A percentile compares a stretch with the other conserved stretches of the same genome.
Evolutionary conservation across 2,113 vertebrate genomes (phyloP).

Genomic region (Anarrhichthys ocellatus): DNA sequence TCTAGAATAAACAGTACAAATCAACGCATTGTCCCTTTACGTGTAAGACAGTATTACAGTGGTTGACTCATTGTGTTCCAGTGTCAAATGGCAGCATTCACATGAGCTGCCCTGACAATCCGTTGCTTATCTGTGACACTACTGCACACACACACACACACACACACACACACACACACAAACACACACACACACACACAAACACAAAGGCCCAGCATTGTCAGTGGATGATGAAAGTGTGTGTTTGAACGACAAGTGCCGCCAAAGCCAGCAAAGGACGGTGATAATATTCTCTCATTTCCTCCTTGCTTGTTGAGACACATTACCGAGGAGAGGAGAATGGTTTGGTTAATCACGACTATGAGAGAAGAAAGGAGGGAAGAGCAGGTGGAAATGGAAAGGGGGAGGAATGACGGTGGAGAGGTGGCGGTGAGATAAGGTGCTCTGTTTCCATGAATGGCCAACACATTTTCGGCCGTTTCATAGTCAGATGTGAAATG

Average conservation of each 20-base stretch:
- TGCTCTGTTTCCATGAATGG: conserved; percentile 27
- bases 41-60: not conserved
- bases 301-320: conserved; percentile 25
- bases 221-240: conserved; percentile 11
- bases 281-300: conserved; percentile 57
- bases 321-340: conserved; percentile 17
- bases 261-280: conserved; percentile 23
- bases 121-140: conserved; percentile 25
- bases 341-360: conserved; percentile 35
- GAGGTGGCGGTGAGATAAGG: conserved; percentile 41
- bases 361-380: conserved; percentile 24
- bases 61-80: conserved; percentile 7
- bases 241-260: conserved; percentile 16
- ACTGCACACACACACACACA: not conserved
- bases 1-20: not conserved
- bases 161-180: conserved; percentile 3
- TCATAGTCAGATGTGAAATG: conserved; percentile 12
- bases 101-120: conserved; percentile 23
- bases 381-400: conserved; percentile 29
- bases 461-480: conserved; percentile 25
- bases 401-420: conserved; percentile 5
- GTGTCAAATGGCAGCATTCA: conserved; percentile 38
- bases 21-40: not conserved
- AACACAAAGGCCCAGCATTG: not conserved
- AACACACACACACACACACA: not conserved